phyloP scores from a whole-genome alignment of 2,888 invertebrate species.

The Campopleginae sp. region DNA sequence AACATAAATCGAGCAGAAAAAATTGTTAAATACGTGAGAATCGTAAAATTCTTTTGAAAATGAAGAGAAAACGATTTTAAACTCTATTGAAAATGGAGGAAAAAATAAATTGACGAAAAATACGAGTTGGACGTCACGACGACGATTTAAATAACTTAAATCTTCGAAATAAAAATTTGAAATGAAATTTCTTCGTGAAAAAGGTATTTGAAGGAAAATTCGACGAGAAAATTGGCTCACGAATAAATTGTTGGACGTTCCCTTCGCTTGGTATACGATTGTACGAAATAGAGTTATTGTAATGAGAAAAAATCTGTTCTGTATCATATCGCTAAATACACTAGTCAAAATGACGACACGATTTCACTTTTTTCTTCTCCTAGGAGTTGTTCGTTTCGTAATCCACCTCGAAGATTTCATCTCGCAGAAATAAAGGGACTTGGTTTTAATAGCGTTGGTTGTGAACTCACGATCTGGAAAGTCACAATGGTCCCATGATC shows the following conservation, averaged over 20 bases:
- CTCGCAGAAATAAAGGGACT: neutral
- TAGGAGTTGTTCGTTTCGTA: neutral
- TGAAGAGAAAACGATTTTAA: neutral
- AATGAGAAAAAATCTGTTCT: constrained; percentile 74
- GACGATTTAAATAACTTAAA: neutral
- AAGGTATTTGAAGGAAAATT: neutral
- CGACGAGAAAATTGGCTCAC: neutral
- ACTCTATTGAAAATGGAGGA: neutral
- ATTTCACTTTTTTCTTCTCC: constrained; percentile 36
- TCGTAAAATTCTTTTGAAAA: neutral
- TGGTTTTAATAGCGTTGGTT: constrained; percentile 2
- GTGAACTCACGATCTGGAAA: constrained; percentile 38
- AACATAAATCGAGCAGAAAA: neutral
- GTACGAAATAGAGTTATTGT: constrained; percentile 57
- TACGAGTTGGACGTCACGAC: neutral
- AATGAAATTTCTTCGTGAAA: neutral
- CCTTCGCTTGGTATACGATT: constrained; percentile 57
- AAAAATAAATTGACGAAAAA: neutral
- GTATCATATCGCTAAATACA: constrained; percentile 81
- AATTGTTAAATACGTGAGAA: neutral
- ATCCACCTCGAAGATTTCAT: neutral
- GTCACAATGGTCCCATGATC: constrained; percentile 45
- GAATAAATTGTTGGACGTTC: constrained; percentile 39
- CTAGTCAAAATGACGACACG: constrained; percentile 77
- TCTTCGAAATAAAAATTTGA: neutral